Evolutionary conservation across 2,113 vertebrate genomes (phyloP).

Genomic region (Garra rufa): DNA sequence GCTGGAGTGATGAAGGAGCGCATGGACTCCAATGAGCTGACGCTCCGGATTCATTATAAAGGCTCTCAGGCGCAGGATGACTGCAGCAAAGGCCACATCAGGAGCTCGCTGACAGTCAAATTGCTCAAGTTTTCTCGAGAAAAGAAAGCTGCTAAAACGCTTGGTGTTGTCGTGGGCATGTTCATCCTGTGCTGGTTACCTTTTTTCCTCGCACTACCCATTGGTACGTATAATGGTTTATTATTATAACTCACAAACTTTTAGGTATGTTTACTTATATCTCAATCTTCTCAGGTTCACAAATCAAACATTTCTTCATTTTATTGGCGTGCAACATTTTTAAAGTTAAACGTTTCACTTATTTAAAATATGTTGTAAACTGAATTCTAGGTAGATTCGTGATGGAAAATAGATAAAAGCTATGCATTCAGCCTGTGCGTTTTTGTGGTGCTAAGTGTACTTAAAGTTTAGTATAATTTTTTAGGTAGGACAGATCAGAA

Average conservation of each 20-base stretch:
- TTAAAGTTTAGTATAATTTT: too few species aligned
- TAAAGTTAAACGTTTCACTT: not conserved
- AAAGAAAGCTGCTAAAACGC: conserved; percentile 70
- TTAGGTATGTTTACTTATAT: too few species aligned
- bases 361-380: not conserved
- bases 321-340: not conserved
- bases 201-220: conserved; percentile 65
- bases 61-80: conserved; percentile 87
- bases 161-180: conserved; percentile 68
- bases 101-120: conserved; percentile 85
- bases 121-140: conserved; percentile 66
- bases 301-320: not conserved
- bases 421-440: not conserved
- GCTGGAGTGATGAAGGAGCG: conserved; percentile 95
- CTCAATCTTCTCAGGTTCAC: not conserved
- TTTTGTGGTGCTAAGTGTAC: not conserved
- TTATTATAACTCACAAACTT: not conserved
- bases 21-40: conserved; percentile 92
- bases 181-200: conserved; percentile 70
- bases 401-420: not conserved
- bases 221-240: conserved; percentile 59
- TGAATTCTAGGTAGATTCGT: not conserved
- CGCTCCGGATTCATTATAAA: conserved; percentile 90
- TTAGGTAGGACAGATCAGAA: too few species aligned
- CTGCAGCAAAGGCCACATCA: conserved; percentile 78